Conservation (phyloP, 2,113 vertebrate genomes). For the Phaethornis superciliosus region DNA sequence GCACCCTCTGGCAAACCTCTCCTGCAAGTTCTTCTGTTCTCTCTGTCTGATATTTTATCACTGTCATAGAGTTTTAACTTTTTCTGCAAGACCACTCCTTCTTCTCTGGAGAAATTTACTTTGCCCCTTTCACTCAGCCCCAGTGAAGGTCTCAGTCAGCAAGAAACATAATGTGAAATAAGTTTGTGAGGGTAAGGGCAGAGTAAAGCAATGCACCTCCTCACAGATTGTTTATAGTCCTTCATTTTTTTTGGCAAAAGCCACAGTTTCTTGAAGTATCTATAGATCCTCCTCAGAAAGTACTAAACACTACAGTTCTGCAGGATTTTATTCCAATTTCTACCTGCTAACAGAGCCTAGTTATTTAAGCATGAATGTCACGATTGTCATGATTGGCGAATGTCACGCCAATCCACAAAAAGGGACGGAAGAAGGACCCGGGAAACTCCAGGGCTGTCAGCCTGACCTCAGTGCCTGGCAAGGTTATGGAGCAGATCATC, state of each 20-base stretch:
- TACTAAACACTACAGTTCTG: not conserved
- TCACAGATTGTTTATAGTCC: not conserved
- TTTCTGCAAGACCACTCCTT: not conserved
- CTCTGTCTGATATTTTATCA: not conserved
- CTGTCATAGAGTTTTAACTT: not conserved
- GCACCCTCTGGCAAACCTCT: fast-evolving
- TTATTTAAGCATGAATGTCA: not conserved
- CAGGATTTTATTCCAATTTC: not conserved
- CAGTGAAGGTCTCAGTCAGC: not conserved
- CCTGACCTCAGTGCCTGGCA: too few relatives aligned
- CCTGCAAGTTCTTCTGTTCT: not conserved
- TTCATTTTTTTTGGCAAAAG: not conserved
- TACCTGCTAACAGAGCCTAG: not conserved
- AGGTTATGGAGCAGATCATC: too few relatives aligned
- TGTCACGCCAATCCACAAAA: too few relatives aligned
- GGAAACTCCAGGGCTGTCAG: too few relatives aligned
- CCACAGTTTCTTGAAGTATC: not conserved
- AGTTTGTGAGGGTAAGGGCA: not conserved
- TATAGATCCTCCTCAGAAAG: not conserved
- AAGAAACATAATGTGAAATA: not conserved
- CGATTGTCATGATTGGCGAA: too few relatives aligned
- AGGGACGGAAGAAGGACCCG: too few relatives aligned
- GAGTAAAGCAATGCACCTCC: not conserved
- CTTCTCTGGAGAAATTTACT: not conserved
- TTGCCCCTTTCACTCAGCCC: not conserved